Conservation (phyloP, 1,140 invertebrate genomes). For the Marisa cornuarietis region DNA sequence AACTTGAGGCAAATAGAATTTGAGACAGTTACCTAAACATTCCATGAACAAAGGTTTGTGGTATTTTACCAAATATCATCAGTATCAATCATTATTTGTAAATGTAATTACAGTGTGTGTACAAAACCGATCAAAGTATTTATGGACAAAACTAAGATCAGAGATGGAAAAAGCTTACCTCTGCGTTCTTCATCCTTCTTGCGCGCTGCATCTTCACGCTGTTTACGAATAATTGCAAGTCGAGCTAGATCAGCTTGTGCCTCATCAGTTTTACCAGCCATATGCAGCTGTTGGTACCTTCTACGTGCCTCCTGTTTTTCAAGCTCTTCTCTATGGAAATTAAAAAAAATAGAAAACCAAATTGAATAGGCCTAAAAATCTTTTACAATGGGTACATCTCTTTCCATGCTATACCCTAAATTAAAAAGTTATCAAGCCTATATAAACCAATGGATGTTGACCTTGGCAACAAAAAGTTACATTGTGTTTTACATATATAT, state of each 20-base stretch:
- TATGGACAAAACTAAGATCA: not conserved
- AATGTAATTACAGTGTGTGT: too few relatives aligned
- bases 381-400: too few relatives aligned
- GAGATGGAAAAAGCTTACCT: constrained; percentile 11
- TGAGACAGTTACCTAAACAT: not conserved
- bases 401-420: too few relatives aligned
- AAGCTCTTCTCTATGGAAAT: constrained; percentile 82
- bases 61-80: not conserved
- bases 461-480: not conserved
- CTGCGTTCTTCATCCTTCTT: constrained; percentile 84
- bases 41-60: not conserved
- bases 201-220: constrained; percentile 91
- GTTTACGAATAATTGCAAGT: constrained; percentile 87
- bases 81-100: too few relatives aligned
- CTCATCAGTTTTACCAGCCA: constrained; percentile 94
- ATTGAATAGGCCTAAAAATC: too few relatives aligned
- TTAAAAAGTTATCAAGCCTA: too few relatives aligned
- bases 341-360: not conserved
- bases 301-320: constrained; percentile 88
- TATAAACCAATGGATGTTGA: not conserved
- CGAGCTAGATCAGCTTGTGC: constrained; percentile 92
- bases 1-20: not conserved
- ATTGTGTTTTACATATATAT: not conserved
- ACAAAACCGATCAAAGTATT: not conserved
- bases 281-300: constrained; percentile 91